Conservation (phyloP, 2,888 invertebrate genomes). For the Megalurothrips usitatus region DNA sequence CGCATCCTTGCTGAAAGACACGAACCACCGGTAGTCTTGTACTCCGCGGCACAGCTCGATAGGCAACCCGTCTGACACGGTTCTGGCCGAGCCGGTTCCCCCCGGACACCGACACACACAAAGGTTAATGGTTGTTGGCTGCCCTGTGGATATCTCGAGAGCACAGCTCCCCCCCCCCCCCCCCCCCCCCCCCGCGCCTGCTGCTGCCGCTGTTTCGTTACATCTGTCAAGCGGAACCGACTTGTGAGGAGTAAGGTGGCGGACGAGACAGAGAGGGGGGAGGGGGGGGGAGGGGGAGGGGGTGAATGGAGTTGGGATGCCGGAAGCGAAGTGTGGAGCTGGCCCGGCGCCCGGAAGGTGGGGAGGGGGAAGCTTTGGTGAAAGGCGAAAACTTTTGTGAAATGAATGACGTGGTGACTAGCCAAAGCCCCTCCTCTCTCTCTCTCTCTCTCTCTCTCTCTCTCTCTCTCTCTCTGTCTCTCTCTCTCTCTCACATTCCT, state of each 20-base stretch:
- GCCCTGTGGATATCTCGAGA: no score
- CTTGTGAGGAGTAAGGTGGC: background rate
- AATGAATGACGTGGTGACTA: slow-evolving; percentile 1
- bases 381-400: slow-evolving; percentile 4
- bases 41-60: no score
- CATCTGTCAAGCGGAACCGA: slow-evolving; percentile 24
- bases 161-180: background rate
- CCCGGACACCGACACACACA: no score
- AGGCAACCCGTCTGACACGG: no score
- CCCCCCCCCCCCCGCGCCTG: background rate
- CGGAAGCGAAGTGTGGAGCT: background rate
- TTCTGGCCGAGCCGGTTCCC: no score
- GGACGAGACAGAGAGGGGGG: slow-evolving; percentile 30
- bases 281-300: background rate
- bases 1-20: no score
- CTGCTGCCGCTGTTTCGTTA: slow-evolving; percentile 21
- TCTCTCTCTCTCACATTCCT: no score
- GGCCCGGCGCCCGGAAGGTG: background rate
- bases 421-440: background rate
- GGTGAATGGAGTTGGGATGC: background rate
- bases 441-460: background rate
- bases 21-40: no score
- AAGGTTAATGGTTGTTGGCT: no score
- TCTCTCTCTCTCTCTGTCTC: background rate
- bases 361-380: background rate